Conservation (phyloP, 2,113 vertebrate species). For the Furnarius figulus region DNA sequence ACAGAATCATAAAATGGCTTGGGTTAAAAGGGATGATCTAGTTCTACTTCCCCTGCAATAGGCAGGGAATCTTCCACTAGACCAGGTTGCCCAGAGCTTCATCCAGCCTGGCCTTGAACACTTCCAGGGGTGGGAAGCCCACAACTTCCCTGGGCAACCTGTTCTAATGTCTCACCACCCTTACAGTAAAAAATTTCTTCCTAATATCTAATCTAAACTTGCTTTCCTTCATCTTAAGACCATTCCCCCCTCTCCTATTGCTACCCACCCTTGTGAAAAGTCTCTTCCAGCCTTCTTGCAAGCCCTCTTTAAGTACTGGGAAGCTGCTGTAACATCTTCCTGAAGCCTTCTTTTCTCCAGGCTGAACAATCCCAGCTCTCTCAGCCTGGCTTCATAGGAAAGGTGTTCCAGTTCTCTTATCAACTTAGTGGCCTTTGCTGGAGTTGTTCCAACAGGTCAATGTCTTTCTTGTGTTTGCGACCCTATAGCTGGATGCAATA, state of each 20-base stretch:
- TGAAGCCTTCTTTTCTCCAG: neutral
- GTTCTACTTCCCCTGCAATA: neutral
- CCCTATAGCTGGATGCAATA: neutral
- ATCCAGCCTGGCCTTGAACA: neutral
- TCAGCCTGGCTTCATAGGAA: neutral
- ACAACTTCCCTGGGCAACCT: neutral
- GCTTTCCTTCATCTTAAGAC: neutral
- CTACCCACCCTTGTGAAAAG: neutral
- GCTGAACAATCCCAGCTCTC: neutral
- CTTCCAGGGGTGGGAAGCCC: neutral
- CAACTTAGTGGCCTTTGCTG: neutral
- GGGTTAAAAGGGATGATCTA: neutral
- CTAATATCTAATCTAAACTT: neutral
- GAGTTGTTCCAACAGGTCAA: neutral
- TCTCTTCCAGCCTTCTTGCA: neutral
- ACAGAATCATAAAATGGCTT: neutral
- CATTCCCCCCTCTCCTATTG: neutral
- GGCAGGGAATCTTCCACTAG: neutral
- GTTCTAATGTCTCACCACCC: neutral
- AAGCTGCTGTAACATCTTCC: neutral
- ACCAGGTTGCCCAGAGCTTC: neutral
- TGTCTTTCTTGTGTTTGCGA: neutral
- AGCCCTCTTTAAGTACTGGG: neutral
- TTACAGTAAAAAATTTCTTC: neutral
- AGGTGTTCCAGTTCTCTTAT: neutral